phyloP scores from a whole-genome alignment of 2,113 vertebrate genomes.

The Paracanthobrama guichenoti region DNA sequence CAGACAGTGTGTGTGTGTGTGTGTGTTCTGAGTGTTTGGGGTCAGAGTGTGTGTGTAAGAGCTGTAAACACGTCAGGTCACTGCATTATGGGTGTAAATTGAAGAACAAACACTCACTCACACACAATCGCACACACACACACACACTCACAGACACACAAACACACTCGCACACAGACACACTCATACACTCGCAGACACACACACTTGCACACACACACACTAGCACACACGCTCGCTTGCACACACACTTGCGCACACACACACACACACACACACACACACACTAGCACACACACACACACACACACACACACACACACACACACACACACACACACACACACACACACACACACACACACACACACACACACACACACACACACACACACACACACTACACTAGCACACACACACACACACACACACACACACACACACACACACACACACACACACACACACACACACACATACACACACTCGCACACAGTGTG shows the following conservation, averaged over 20 bases:
- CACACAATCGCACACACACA: constrained; percentile 91
- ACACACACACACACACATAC: neutral
- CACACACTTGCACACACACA: constrained; percentile 85
- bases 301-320: constrained; percentile 69
- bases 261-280: neutral
- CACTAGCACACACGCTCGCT: too few species aligned
- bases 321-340: constrained; percentile 46
- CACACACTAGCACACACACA: constrained; percentile 64
- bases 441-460: constrained; percentile 89
- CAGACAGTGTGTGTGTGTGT: too few species aligned
- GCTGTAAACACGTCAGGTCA: too few species aligned
- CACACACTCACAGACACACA: constrained; percentile 55
- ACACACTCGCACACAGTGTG: neutral
- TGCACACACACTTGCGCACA: constrained; percentile 85
- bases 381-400: constrained; percentile 56
- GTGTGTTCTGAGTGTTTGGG: too few species aligned
- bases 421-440: constrained; percentile 71
- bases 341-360: constrained; percentile 83
- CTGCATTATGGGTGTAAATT: too few species aligned
- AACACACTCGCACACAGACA: constrained; percentile 36
- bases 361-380: constrained; percentile 84
- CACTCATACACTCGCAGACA: neutral
- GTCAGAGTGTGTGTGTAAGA: too few species aligned
- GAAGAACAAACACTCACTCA: constrained; percentile 56
- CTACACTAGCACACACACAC: constrained; percentile 43